A percentile compares a stretch with the other conserved stretches of the same genome.
phyloP scores from a whole-genome alignment of 2,888 invertebrate species.

The Cantharis nigra region DNA sequence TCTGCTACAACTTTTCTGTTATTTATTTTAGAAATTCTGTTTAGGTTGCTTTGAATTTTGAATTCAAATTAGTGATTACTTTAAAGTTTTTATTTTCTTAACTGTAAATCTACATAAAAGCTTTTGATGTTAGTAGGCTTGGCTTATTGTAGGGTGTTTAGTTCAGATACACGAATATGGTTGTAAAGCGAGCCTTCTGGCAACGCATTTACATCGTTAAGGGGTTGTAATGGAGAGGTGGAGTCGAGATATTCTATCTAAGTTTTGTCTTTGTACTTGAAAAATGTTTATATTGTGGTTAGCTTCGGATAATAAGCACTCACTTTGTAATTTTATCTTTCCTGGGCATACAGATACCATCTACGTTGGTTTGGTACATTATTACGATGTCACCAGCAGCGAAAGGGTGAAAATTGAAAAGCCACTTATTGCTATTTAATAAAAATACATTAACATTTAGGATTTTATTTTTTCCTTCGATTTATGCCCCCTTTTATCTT shows the following conservation, averaged over 20 bases:
- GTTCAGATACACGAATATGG: constrained; percentile 44
- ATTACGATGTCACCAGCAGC: neutral
- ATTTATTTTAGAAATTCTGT: constrained; percentile 35
- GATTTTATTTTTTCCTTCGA: neutral
- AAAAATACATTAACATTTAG: neutral
- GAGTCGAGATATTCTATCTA: constrained; percentile 53
- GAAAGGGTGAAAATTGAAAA: neutral
- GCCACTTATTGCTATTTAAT: neutral
- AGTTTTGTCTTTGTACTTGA: constrained; percentile 56
- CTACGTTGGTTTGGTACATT: neutral
- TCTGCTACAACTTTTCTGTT: constrained; percentile 16
- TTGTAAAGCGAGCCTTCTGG: constrained; percentile 48
- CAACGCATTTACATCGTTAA: constrained; percentile 55
- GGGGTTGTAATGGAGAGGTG: constrained; percentile 51
- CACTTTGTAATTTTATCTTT: constrained; percentile 22
- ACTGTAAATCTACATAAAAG: constrained; percentile 55
- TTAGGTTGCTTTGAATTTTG: constrained; percentile 39
- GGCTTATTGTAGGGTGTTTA: constrained; percentile 50
- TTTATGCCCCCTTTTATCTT: neutral
- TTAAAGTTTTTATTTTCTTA: constrained; percentile 57
- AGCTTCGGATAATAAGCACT: constrained; percentile 26
- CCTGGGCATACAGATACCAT: constrained; percentile 8
- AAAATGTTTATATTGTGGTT: constrained; percentile 54
- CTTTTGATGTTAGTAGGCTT: constrained; percentile 53
- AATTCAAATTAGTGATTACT: constrained; percentile 51